Evolutionary conservation across 2,113 vertebrate species (phyloP).

Genomic region (Steatornis caripensis): DNA sequence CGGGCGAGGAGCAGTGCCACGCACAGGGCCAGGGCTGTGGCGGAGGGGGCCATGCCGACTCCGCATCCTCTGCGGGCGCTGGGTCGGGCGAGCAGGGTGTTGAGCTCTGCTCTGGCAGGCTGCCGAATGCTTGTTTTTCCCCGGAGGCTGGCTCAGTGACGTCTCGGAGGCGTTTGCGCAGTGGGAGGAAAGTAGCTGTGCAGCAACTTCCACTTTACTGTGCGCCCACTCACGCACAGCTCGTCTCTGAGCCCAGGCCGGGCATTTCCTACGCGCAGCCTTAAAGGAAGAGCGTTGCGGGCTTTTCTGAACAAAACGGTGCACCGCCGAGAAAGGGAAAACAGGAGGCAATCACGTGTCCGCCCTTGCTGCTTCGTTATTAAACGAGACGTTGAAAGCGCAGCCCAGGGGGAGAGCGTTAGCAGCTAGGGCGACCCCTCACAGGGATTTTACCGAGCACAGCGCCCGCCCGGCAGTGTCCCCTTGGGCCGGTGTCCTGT

Average conservation of each 20-base stretch:
- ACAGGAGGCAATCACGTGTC: rapidly evolving
- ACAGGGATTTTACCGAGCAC: neutral
- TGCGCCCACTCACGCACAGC: neutral
- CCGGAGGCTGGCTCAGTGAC: conserved; percentile 42
- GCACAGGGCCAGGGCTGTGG: neutral
- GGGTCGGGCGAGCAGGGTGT: neutral
- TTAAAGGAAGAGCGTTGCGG: neutral
- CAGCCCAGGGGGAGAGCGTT: rapidly evolving
- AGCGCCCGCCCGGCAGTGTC: too few relatives aligned
- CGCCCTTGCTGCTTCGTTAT: rapidly evolving
- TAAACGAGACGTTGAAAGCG: neutral
- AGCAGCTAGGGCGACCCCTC: rapidly evolving
- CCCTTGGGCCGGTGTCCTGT: neutral
- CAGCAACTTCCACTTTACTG: neutral
- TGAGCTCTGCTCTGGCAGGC: neutral
- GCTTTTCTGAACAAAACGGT: neutral
- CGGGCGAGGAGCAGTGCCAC: neutral
- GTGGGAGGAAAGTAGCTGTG: neutral
- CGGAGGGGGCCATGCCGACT: neutral
- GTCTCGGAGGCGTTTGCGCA: conserved; percentile 15
- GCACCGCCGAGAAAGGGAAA: neutral
- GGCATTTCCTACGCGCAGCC: neutral
- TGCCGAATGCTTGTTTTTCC: neutral
- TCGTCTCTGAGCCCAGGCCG: neutral
- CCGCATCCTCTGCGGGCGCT: neutral